Evolutionary conservation across 2,888 invertebrate genomes (phyloP), one percentile per base, ranked within the genome.

Genomic region (Euplagia quadripunctaria): DNA sequence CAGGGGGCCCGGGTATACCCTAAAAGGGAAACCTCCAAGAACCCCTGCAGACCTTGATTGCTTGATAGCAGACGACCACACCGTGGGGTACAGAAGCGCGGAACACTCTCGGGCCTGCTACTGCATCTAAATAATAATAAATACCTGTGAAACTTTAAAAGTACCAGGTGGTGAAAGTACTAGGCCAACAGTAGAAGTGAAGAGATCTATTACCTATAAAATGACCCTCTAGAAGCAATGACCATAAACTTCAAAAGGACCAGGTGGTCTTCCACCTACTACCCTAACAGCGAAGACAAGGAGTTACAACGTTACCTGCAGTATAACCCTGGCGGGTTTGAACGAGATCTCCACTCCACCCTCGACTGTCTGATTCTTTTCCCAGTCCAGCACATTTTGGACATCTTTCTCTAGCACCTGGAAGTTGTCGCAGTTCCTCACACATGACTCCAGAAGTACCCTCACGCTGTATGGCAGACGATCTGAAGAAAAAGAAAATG

Each of bases 391-490:
- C 64, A 99, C 98, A 80, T 97, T 98, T 80, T 98, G 95, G 0
- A 99, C 99, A 96, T 99, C 99, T 79, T 97, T 96, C 90, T 97
- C 96, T 72, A 97, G 96, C 14, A 99, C 97, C 91, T 99, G 98
- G 92, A 99, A 99, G 87, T 98, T 98, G 93, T 99, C 99, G 92
- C 99, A 99, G 95, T 99, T 99, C 72, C 99, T 96, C 2, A 99
- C 98, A 51, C 99, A 99, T 0, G 99, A 99, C 95, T 99, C 99
- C 89, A 99, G 94, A 0, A 99, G 96, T 1, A 99, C 98, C 79
- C 99, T 96, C 83, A 99, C 98, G 11, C 99, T 99, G 96, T 97
- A 99, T 0, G 99, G 99, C 14, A 99, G 96, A 79, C 97, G 97
- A 79, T 97, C 98, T 98, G 91, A 4, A 11, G 9, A 61, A 66